Conservation (phyloP, 2,797 vertebrate genomes). For the Rhincodon typus region DNA sequence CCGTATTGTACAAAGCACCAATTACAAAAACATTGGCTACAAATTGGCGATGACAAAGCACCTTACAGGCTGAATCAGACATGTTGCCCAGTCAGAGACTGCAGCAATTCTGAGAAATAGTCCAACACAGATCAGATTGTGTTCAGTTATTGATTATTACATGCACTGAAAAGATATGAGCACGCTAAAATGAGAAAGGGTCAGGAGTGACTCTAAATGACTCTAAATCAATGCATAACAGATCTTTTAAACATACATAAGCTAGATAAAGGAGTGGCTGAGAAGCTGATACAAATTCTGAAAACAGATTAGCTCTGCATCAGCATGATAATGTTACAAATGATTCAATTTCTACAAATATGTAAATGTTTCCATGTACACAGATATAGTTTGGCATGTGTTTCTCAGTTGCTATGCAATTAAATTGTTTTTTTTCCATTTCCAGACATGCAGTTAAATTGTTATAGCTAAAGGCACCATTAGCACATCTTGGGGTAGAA, state of each 20-base stretch:
- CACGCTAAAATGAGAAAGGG: conserved; percentile 8
- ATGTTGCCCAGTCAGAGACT: neutral
- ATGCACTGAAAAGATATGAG: neutral
- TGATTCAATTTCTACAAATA: conserved; percentile 19
- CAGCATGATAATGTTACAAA: conserved; percentile 13
- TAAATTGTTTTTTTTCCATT: conserved; percentile 6
- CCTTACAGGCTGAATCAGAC: conserved; percentile 12
- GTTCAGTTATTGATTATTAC: conserved; percentile 30
- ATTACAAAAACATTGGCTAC: neutral
- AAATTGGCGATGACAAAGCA: neutral
- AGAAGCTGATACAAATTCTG: conserved; percentile 19
- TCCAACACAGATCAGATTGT: conserved; percentile 17
- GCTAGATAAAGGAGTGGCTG: neutral
- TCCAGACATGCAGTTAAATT: conserved; percentile 14
- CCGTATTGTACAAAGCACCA: neutral
- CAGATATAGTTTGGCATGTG: neutral
- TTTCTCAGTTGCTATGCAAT: conserved; percentile 36
- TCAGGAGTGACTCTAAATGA: conserved; percentile 3
- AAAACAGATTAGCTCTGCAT: conserved; percentile 27
- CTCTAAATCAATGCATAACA: neutral
- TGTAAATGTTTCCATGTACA: conserved; percentile 35
- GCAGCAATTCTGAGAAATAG: conserved; percentile 2
- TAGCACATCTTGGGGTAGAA: neutral
- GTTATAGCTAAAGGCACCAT: neutral
- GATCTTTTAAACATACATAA: neutral